Conservation (phyloP, 2,888 invertebrate genomes). For the Macrophya annulata region DNA sequence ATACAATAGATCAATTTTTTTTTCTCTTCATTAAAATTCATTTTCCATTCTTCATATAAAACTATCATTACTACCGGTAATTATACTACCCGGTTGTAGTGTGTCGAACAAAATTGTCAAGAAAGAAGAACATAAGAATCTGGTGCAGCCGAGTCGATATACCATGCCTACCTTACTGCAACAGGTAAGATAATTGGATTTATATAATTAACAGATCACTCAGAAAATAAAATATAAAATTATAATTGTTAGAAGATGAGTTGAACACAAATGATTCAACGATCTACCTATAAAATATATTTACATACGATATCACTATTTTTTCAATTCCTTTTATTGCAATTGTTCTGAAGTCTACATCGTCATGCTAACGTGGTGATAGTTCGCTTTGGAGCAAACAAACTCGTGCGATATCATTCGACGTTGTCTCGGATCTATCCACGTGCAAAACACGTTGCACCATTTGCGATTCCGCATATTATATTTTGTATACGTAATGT, state of each 20-base stretch:
- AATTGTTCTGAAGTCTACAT: not conserved
- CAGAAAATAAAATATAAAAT: not conserved
- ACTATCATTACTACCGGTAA: not conserved
- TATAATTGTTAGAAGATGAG: not conserved
- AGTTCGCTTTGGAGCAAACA: not conserved
- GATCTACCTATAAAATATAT: not conserved
- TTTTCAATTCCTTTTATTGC: not conserved
- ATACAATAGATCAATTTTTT: not conserved
- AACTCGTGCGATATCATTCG: not conserved
- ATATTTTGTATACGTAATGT: constrained; percentile 21
- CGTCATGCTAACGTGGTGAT: not conserved
- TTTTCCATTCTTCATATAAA: not conserved
- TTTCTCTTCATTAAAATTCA: not conserved
- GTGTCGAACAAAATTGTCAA: constrained; percentile 12
- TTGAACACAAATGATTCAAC: not conserved
- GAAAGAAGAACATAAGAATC: not conserved
- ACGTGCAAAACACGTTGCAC: constrained; percentile 53
- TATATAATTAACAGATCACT: not conserved
- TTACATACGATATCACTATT: not conserved
- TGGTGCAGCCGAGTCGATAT: constrained; percentile 27
- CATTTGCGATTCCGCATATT: constrained; percentile 28
- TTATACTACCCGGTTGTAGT: not conserved
- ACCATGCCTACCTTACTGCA: constrained; percentile 71
- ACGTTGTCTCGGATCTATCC: constrained; percentile 11
- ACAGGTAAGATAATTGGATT: constrained; percentile 68